A percentile compares a stretch with the other conserved stretches of the same genome.
Conservation (phyloP, 2,888 invertebrate species). For the Agrilus biguttatus region DNA sequence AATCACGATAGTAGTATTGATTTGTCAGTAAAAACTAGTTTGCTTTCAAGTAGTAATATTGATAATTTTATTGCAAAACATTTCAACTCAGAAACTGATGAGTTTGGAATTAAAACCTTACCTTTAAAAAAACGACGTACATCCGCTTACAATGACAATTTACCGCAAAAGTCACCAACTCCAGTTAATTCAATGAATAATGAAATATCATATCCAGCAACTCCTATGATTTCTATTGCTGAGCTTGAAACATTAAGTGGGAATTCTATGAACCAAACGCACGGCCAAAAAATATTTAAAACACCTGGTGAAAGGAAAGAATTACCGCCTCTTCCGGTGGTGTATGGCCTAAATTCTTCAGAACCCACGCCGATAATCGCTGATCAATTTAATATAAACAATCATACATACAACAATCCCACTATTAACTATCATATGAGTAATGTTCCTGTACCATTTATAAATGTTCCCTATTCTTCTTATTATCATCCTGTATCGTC, state of each 20-base stretch:
- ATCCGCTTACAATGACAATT: constrained; percentile 2
- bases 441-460: constrained; percentile 15
- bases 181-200: constrained; percentile 8
- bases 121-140: neutral
- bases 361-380: constrained; percentile 16
- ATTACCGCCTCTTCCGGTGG: constrained; percentile 20
- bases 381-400: constrained; percentile 22
- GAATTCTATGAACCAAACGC: constrained; percentile 4
- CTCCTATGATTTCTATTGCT: constrained; percentile 28
- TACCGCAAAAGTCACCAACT: constrained; percentile 8
- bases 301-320: constrained; percentile 27
- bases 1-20: neutral
- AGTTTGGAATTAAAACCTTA: no score
- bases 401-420: constrained; percentile 24
- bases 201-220: constrained; percentile 27
- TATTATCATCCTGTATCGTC: constrained; percentile 13
- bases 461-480: constrained; percentile 13
- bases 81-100: neutral
- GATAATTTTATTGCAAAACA: neutral
- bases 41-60: no score
- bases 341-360: constrained; percentile 10
- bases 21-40: neutral
- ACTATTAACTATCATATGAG: constrained; percentile 25
- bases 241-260: constrained; percentile 21
- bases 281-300: constrained; percentile 19